Base-by-base conservation (phyloP, 37 sponge, comb jelly and placozoan species). In the Diacarnus erythraeanus region DNA sequence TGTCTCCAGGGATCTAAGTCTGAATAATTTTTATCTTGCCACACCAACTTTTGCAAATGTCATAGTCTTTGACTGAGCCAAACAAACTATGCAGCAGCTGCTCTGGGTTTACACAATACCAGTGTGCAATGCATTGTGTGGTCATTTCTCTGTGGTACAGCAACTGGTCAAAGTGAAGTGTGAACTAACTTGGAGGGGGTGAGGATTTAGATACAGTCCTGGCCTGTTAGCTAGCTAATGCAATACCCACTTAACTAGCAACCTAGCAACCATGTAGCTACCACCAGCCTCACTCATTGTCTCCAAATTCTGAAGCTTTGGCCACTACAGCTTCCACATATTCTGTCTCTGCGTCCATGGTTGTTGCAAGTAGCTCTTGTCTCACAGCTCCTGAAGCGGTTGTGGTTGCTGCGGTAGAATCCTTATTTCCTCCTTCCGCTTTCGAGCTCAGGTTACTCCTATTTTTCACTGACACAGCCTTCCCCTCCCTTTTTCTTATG, bases 251-350 rank as follows among this genome's bases (percentile, higher is more conserved):
- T 29, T 23, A 12, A 23, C 6, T 63, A 63, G 30, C 26, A 63
- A 8, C 64, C 64, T 63, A n/a, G 6, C 31, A 30, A 4, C 64
- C 20, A 8, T 15, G 8, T n/a, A 23, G 18, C 6, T n/a, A 8
- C 8, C 51, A 63, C 31, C 18, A n/a, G 18, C 83, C 93, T 88
- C 61, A 92, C 93, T 92, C 84, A 30, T 88, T 85, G 39, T 83
- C 88, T 67, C 66, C 72, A 57, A 92, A 58, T 0, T 92, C 85
- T 1, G 84, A 75, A 18, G 54, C 77, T 42, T 87, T 83, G n/a
- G 78, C 93, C 22, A 84, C 89, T 31, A 80, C 82, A 29, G 60
- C 77, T 77, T 80, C 75, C 43, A 88, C 80, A 79, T 29, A 79
- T 0, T 78, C 84, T 1, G 26, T 69, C 31, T 1, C 3, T 1